Evolutionary conservation across 2,888 invertebrate genomes (phyloP).

Genomic region (Drosophila niveifrons): DNA sequence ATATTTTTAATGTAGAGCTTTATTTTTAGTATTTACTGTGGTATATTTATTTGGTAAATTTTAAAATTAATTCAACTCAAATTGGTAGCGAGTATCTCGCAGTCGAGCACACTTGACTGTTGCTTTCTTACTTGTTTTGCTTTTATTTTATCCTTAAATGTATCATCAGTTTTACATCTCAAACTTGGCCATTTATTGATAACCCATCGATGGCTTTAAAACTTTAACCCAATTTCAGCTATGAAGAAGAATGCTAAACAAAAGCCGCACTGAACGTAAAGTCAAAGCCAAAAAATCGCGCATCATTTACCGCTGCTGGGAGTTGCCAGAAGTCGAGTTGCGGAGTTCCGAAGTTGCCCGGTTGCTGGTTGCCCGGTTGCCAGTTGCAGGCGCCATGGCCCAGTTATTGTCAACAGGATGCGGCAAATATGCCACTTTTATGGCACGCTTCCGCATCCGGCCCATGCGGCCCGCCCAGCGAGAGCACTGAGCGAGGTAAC

Average conservation of each 20-base stretch:
- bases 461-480: slow-evolving; percentile 35
- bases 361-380: slow-evolving; percentile 5
- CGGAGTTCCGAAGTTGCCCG: neutral
- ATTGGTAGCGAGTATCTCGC: too few relatives aligned
- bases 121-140: too few relatives aligned
- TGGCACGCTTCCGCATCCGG: slow-evolving; percentile 73
- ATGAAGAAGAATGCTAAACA: neutral
- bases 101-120: too few relatives aligned
- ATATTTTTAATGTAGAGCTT: too few relatives aligned
- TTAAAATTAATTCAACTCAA: too few relatives aligned
- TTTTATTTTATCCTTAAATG: too few relatives aligned
- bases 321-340: slow-evolving; percentile 3
- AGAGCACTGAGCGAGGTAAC: slow-evolving; percentile 56
- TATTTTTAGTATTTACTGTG: too few relatives aligned
- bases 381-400: slow-evolving; percentile 44
- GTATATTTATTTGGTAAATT: too few relatives aligned
- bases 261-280: slow-evolving; percentile 12
- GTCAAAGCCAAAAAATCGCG: slow-evolving; percentile 42
- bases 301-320: slow-evolving; percentile 41
- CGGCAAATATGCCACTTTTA: slow-evolving; percentile 81
- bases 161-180: neutral
- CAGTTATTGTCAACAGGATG: slow-evolving; percentile 80
- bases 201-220: neutral
- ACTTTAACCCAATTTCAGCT: neutral
- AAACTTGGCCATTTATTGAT: neutral